Evolutionary conservation across 2,797 vertebrate species (phyloP).

Genomic region (Nannoperca obscura): DNA sequence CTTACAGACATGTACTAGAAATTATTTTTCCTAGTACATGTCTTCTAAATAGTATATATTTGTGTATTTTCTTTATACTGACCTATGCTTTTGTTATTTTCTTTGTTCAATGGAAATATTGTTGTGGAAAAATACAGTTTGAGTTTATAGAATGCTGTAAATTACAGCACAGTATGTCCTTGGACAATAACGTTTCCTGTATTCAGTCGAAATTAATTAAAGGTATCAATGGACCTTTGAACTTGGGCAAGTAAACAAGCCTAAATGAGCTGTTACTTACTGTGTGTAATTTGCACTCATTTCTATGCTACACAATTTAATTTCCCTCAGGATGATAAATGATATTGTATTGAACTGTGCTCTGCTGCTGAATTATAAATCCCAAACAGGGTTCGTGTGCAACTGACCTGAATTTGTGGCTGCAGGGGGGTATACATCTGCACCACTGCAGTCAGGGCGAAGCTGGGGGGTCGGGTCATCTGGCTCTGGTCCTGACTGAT

Average conservation of each 20-base stretch:
- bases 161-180: too few relatives aligned
- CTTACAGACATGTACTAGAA: not conserved
- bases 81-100: not conserved
- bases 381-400: not conserved
- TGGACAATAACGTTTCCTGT: not conserved
- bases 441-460: conserved; percentile 12
- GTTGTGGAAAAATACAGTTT: too few relatives aligned
- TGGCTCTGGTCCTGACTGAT: conserved; percentile 23
- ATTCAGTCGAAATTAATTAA: not conserved
- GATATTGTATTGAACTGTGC: not conserved
- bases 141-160: not conserved
- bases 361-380: not conserved
- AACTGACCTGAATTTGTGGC: conserved; percentile 42
- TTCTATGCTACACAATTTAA: not conserved
- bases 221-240: not conserved
- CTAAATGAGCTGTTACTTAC: not conserved
- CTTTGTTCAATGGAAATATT: too few relatives aligned
- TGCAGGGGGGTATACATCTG: conserved; percentile 7
- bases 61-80: too few relatives aligned
- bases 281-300: not conserved
- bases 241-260: not conserved
- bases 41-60: not conserved
- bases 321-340: not conserved
- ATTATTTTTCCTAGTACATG: not conserved
- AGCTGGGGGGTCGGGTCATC: not conserved